Evolutionary conservation across 2,797 vertebrate species (phyloP).

Genomic region (Sebastes vulpes): DNA sequence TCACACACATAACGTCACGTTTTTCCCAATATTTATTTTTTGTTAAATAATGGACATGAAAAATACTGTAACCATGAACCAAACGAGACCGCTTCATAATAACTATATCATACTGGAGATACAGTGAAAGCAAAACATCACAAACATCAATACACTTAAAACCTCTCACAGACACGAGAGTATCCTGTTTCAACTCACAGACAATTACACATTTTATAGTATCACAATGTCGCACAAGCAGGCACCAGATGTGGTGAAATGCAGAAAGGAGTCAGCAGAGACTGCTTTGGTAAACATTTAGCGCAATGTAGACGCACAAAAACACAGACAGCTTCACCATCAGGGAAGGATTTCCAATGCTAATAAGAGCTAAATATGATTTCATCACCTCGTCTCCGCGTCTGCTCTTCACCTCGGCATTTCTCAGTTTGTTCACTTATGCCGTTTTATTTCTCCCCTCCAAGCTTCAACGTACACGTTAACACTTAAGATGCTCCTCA

Average conservation of each 20-base stretch:
- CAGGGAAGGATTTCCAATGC: constrained; percentile 1
- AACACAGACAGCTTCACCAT: constrained; percentile 16
- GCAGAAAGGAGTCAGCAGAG: not conserved
- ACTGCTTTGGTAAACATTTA: constrained; percentile 44
- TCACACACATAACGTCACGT: not conserved
- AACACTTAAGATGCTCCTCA: not conserved
- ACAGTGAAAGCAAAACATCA: constrained; percentile 51
- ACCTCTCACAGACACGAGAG: constrained; percentile 11
- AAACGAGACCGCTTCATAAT: constrained; percentile 9
- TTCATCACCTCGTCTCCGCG: constrained; percentile 1
- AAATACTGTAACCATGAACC: constrained; percentile 26
- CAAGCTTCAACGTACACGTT: not conserved
- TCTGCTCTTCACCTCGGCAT: not conserved
- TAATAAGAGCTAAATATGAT: constrained; percentile 29
- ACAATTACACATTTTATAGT: constrained; percentile 26
- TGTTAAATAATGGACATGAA: constrained; percentile 51
- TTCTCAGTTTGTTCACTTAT: constrained; percentile 8
- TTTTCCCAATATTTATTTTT: constrained; percentile 43
- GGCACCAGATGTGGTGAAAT: constrained; percentile 52
- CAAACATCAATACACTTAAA: constrained; percentile 41
- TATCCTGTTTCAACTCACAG: not conserved
- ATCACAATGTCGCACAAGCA: constrained; percentile 38
- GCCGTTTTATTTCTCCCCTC: not conserved
- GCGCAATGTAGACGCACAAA: constrained; percentile 1
- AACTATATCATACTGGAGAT: constrained; percentile 13